Evolutionary conservation across 2,797 vertebrate species (phyloP).

Genomic region (Rhinoraja longicauda): DNA sequence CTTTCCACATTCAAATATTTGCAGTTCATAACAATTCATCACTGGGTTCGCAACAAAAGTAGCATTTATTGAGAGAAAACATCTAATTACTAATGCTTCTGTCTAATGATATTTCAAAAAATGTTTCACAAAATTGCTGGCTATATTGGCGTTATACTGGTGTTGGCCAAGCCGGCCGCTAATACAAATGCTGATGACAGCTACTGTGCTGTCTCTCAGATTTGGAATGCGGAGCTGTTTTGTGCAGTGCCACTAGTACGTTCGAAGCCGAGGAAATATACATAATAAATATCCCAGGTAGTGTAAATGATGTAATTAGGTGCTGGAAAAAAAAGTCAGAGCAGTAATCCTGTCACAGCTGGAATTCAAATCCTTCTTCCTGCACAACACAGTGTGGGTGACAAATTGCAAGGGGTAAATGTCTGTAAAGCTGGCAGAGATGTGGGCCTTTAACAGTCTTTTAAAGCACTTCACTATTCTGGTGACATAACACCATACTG

Average conservation of each 20-base stretch:
- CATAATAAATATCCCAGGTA: neutral
- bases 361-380: neutral
- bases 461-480: no score
- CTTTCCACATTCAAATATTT: neutral
- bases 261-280: neutral
- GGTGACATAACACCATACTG: no score
- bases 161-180: constrained; percentile 5
- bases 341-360: neutral
- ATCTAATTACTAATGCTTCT: neutral
- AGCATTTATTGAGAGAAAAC: neutral
- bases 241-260: neutral
- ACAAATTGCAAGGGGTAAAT: no score
- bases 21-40: neutral
- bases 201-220: neutral
- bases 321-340: neutral
- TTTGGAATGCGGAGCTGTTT: neutral
- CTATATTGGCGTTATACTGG: neutral
- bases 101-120: neutral
- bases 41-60: neutral
- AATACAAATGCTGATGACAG: constrained; percentile 2
- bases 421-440: no score
- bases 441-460: no score
- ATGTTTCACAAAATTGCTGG: neutral
- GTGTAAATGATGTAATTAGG: neutral
- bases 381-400: neutral